phyloP scores from a whole-genome alignment of 2,797 vertebrate genomes.

The Acrossocheilus fasciatus region DNA sequence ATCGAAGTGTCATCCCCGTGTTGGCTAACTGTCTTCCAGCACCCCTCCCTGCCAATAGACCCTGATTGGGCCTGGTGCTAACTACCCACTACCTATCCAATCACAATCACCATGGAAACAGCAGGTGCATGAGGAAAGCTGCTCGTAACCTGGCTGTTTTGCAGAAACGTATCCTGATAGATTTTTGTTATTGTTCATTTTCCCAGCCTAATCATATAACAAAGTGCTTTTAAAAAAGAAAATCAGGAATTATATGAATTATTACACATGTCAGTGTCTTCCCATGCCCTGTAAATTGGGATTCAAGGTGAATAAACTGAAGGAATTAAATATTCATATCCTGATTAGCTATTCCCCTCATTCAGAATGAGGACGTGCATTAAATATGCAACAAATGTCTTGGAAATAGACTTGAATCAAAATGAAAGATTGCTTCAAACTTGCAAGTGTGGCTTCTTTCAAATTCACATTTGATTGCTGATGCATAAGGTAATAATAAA shows the following conservation, averaged over 20 bases:
- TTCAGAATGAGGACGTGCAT: conserved; percentile 71
- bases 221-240: not conserved
- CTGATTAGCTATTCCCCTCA: conserved; percentile 72
- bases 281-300: conserved; percentile 25
- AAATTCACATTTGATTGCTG: conserved; percentile 29
- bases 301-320: conserved; percentile 50
- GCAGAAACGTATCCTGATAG: not conserved
- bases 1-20: conserved; percentile 43
- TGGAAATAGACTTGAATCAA: conserved; percentile 40
- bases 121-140: conserved; percentile 43
- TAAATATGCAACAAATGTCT: conserved; percentile 68
- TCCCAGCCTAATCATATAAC: not conserved
- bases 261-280: conserved; percentile 9
- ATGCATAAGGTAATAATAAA: conserved; percentile 40
- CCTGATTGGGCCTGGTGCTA: conserved; percentile 43
- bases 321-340: conserved; percentile 75
- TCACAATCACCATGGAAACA: conserved; percentile 53
- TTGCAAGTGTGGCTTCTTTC: conserved; percentile 21
- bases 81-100: conserved; percentile 48
- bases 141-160: conserved; percentile 18
- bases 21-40: conserved; percentile 46
- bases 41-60: conserved; percentile 36
- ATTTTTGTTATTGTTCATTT: not conserved
- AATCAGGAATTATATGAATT: not conserved
- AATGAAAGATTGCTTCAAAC: conserved; percentile 45